These are phyloP conservation scores for Ptychochromis oligacanthus DNA, from an alignment of 2,113 vertebrate genomes.

Conservation along the genomic window DNA sequence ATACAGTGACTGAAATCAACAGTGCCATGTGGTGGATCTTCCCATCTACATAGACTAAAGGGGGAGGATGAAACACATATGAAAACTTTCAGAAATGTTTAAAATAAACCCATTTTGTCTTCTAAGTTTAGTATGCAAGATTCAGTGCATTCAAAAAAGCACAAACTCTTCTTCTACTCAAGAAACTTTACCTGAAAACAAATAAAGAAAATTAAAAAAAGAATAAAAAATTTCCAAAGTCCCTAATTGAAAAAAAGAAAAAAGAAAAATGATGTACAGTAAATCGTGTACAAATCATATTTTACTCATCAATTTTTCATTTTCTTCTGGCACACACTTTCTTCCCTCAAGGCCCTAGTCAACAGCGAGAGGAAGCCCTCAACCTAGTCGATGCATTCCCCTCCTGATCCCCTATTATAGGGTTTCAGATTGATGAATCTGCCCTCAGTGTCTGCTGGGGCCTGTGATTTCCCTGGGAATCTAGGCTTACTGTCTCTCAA, in stretches of 20 bases:
- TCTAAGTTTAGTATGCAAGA: not conserved
- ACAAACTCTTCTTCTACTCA: not conserved
- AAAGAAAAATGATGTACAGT: constrained; percentile 22
- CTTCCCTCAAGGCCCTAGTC: constrained; percentile 29
- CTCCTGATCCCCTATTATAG: constrained; percentile 66
- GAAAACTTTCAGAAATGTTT: not conserved
- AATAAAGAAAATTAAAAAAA: not conserved
- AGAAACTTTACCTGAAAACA: not conserved
- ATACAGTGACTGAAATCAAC: constrained; percentile 89
- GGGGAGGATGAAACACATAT: not conserved
- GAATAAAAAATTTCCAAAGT: not conserved
- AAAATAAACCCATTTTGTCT: not conserved
- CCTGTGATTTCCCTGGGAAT: constrained; percentile 71
- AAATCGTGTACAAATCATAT: constrained; percentile 65
- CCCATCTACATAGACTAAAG: constrained; percentile 87
- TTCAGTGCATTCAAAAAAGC: not conserved
- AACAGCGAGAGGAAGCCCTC: constrained; percentile 53
- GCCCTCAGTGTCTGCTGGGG: constrained; percentile 60
- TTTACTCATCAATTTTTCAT: constrained; percentile 71
- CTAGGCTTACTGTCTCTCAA: constrained; percentile 71
- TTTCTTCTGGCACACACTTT: constrained; percentile 47
- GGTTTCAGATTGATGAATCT: constrained; percentile 81
- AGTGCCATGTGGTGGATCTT: constrained; percentile 90
- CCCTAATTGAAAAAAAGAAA: not conserved
- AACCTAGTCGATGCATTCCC: constrained; percentile 68